phyloP scores from a whole-genome alignment of 2,113 vertebrate species.

The Fulica atra region DNA sequence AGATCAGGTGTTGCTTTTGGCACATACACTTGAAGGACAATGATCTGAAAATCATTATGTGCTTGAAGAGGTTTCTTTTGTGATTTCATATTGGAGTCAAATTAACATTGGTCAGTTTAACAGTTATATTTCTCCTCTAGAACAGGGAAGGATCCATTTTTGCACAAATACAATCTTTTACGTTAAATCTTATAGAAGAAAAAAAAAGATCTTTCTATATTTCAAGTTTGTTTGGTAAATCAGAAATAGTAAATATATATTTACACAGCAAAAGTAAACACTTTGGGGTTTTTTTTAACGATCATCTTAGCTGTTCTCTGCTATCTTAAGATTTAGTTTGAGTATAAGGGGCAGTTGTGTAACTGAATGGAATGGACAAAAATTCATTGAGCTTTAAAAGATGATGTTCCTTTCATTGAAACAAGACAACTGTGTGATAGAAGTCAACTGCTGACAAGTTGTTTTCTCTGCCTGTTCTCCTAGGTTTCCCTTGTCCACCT shows the following conservation, averaged over 20 bases:
- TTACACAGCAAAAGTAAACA: not conserved
- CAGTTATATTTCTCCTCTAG: not conserved
- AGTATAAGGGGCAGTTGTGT: not conserved
- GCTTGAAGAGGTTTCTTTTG: not conserved
- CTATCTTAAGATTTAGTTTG: not conserved
- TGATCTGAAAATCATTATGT: not conserved
- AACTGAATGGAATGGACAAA: not conserved
- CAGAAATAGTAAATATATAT: not conserved
- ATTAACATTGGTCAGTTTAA: not conserved
- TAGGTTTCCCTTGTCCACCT: slow-evolving; percentile 97
- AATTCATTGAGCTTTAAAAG: not conserved
- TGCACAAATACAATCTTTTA: not conserved
- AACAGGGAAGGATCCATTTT: not conserved
- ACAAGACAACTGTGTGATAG: not conserved
- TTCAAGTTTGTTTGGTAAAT: not conserved
- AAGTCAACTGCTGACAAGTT: not conserved
- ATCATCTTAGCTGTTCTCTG: not conserved
- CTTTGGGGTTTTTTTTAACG: not conserved
- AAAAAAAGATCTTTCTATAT: not conserved
- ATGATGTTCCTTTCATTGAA: not conserved
- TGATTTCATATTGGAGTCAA: not conserved
- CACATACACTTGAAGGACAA: not conserved
- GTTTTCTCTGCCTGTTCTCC: not conserved
- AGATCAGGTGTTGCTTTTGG: not conserved
- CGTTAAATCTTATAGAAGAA: not conserved